Evolutionary conservation across 2,888 invertebrate species (phyloP).

Genomic region (Poecilus cupreus): DNA sequence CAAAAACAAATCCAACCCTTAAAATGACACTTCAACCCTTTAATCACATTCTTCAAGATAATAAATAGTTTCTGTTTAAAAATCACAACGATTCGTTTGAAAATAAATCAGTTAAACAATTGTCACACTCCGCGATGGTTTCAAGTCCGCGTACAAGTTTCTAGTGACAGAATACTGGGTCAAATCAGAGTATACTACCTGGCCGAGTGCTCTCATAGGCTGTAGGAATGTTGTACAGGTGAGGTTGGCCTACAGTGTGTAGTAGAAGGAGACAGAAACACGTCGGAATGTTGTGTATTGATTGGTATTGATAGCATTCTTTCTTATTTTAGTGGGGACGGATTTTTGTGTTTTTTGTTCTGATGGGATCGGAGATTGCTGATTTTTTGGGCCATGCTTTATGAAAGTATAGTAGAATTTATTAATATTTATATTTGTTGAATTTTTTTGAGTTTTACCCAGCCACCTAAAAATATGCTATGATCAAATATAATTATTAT

Average conservation of each 20-base stretch:
- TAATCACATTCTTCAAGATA: neutral
- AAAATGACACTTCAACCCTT: neutral
- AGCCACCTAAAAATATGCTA: no score
- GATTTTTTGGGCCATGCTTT: neutral
- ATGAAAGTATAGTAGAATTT: neutral
- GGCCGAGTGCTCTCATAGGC: neutral
- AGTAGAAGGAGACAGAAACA: neutral
- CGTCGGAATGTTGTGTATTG: neutral
- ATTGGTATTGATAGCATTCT: neutral
- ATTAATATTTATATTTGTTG: no score
- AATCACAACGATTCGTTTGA: no score
- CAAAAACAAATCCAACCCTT: neutral
- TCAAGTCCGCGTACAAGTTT: neutral
- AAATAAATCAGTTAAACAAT: no score
- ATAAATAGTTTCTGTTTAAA: no score
- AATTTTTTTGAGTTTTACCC: no score
- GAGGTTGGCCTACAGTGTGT: neutral
- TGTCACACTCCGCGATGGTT: neutral
- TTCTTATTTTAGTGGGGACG: neutral
- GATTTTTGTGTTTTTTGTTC: neutral
- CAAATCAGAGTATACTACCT: slow-evolving; percentile 10
- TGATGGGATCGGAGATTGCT: neutral
- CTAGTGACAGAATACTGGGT: slow-evolving; percentile 9
- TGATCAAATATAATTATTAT: no score
- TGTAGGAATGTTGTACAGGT: neutral